Evolutionary conservation across 2,113 vertebrate species (phyloP).

Genomic region (Oenanthe oenanthe): DNA sequence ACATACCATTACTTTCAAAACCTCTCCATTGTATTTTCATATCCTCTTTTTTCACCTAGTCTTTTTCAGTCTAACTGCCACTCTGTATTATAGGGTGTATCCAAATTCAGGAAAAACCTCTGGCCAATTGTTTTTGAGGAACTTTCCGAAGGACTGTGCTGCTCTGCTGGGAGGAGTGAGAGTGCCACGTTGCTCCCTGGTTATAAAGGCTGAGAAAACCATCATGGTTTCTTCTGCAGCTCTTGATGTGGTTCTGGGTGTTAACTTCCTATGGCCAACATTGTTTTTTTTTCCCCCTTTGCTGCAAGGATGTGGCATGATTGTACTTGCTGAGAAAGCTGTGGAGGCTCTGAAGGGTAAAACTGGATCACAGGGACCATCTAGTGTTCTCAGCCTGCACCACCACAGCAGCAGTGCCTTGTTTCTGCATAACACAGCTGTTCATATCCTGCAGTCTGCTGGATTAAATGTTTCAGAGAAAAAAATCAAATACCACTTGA

Average conservation of each 20-base stretch:
- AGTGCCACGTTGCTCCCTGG: constrained; percentile 77
- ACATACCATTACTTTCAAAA: neutral
- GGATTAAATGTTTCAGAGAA: neutral
- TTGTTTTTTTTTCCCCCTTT: constrained; percentile 28
- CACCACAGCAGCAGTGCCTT: accelerated
- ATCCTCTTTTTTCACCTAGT: constrained; percentile 13
- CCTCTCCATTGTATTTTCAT: constrained; percentile 3
- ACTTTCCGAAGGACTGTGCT: constrained; percentile 31
- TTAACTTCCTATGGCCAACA: constrained; percentile 66
- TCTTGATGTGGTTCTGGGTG: constrained; percentile 79
- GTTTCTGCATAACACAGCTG: neutral
- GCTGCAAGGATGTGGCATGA: constrained; percentile 43
- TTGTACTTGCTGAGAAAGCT: constrained; percentile 43
- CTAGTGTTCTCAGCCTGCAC: constrained; percentile 75
- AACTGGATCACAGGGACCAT: constrained; percentile 75
- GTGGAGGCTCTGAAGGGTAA: constrained; percentile 9
- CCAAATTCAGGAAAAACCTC: constrained; percentile 30
- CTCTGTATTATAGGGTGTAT: constrained; percentile 67
- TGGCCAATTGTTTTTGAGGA: constrained; percentile 66
- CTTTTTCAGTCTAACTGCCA: constrained; percentile 35
- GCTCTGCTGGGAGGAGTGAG: constrained; percentile 7
- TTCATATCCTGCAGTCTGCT: neutral
- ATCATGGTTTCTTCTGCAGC: constrained; percentile 64
- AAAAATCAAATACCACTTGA: neutral
- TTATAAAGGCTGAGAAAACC: constrained; percentile 69